Conservation (phyloP, 2,888 invertebrate species). For the Penaeus monodon region DNA sequence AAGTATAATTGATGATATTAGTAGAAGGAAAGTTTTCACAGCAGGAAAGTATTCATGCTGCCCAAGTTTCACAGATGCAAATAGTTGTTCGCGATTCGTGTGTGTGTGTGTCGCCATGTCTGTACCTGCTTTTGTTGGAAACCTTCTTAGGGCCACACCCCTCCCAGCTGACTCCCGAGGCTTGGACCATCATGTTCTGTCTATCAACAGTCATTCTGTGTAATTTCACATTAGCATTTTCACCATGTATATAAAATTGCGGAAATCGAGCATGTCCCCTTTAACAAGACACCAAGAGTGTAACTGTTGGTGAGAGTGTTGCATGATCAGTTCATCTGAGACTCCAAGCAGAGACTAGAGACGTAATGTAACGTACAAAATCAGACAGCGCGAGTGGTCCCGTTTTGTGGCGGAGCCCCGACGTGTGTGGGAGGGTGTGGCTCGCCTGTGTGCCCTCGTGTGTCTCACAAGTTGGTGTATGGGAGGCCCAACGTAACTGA, state of each 20-base stretch:
- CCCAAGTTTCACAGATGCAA: constrained; percentile 51
- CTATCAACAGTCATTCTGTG: constrained; percentile 15
- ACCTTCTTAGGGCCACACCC: constrained; percentile 58
- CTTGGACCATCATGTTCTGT: constrained; percentile 41
- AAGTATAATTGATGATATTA: too few species aligned
- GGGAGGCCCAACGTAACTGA: constrained; percentile 61
- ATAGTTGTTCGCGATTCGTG: constrained; percentile 49
- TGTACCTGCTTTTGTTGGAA: constrained; percentile 59
- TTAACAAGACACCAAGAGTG: too few species aligned
- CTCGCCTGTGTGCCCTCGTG: constrained; percentile 39
- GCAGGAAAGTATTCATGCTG: not conserved
- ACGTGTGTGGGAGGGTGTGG: constrained; percentile 31
- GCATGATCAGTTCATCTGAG: constrained; percentile 6
- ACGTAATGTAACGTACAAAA: constrained; percentile 3
- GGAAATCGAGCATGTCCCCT: constrained; percentile 7
- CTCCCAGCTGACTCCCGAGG: constrained; percentile 50
- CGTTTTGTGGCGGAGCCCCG: constrained; percentile 18
- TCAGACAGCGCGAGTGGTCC: not conserved
- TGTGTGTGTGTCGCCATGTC: constrained; percentile 58
- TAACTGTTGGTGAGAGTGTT: constrained; percentile 6
- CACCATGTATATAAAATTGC: not conserved
- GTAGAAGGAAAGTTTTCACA: too few species aligned
- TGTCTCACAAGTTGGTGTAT: constrained; percentile 59
- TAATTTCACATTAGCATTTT: constrained; percentile 6
- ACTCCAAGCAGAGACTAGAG: not conserved